Evolutionary conservation across 2,797 vertebrate genomes (phyloP), one percentile per base, ranked within the genome.

Genomic region (Muscicapa comitata): DNA sequence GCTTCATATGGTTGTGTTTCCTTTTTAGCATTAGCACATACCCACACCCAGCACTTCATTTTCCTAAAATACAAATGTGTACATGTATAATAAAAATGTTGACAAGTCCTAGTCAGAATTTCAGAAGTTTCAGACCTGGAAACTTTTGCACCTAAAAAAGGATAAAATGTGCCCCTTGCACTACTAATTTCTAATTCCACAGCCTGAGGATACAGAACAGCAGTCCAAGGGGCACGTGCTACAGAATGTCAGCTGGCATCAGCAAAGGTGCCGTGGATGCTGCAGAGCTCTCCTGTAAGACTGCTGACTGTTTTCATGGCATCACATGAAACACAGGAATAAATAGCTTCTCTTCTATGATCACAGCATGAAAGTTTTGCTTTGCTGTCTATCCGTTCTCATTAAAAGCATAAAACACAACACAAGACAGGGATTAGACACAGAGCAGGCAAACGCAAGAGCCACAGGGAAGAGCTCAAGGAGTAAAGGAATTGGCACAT

Each of bases 271-370:
- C 77, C 8, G 19, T 31, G 86, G 61, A 55, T 79, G 35, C 86
- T 85, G 83, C 81, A 72, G 68, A 66, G 68, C 66, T 91, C 86
- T 74, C 11, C 79, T 82, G 38, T 65, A 62, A 72, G 87, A 62
- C 31, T 93, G 72, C 72, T 73, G 88, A 73, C 73, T 91, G 84
- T 92, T 89, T 89, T 94, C 81, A 86, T 77, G 82, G 92, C 94
- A 92, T 92, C 93, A 89, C 86, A 82, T 75, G 91, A 90, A 92
- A 94, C 88, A 90, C 86, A 90, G 67, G 70, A 96, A 88, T 91
- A 92, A 95, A 95, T 47, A 91, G 58, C 89, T 95, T 72, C 58
- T 91, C 84, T 94, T 45, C 91, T 91, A 25, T 80, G 93, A 86
- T 83, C 94, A 81, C 94, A 88, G 91, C 91, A 70, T 72, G 95